Base-by-base conservation (phyloP, 2,888 invertebrate species). In the Lepidocyrtinus sp. region DNA sequence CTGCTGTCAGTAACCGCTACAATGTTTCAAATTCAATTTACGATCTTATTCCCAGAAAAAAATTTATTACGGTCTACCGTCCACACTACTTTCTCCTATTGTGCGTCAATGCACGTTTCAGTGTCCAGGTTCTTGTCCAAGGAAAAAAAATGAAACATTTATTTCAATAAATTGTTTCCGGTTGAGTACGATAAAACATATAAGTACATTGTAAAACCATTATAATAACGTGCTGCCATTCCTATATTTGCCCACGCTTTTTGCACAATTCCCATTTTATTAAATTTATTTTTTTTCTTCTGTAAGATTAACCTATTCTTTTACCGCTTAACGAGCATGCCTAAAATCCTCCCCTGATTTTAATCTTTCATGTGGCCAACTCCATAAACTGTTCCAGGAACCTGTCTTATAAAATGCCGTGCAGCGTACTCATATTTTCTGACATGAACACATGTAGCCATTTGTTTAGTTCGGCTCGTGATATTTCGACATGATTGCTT, bases 1-100 rank as follows among this genome's bases (percentile, higher is more conserved):
- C 64, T 15, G 64, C 59, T 1, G 73, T 74, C 73, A 74, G 73
- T 65, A 27, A 15, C 50, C 50, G 17, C 17, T 50, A 50, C 50
- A 7, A 5, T 12, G 5, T 50, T 12, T 50, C 15, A 50, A 50
- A 50, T 50, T 50, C n/a, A 50, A 50, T 50, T 50, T 12, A 50
- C 50, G 50, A n/a, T 50, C 50, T 12, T n/a, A 15, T 50, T 12
- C 50, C 50, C 50, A 50, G 50, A 50, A 50, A 50, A 7, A 2
- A 50, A 50, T 50, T 50, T 50, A 7, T 50, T 36, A 5, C 17
- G 15, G 50, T 36, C 50, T 50, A 50, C 5, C 50, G 50, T 17
- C 50, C 50, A 50, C 2, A 50, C 2, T n/a, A n/a, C n/a, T n/a
- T n/a, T n/a, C n/a, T n/a, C n/a, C n/a, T n/a, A 50, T 50, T 50